A percentile compares a stretch with the other conserved stretches of the same genome.
Conservation (phyloP, 1,140 invertebrate species). For the Caenorhabditis remanei region DNA sequence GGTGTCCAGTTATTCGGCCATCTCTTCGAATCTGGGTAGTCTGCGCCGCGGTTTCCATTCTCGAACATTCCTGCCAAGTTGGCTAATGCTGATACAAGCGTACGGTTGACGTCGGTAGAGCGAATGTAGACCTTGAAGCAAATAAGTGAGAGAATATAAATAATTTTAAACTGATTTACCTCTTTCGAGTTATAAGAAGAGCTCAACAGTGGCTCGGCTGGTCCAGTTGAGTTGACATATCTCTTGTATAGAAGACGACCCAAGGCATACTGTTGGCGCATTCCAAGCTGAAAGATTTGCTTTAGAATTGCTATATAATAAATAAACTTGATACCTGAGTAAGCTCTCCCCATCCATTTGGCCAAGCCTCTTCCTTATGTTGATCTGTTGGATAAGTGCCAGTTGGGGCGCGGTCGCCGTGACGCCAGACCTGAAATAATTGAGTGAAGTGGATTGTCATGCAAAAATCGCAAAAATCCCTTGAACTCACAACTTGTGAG, state of each 20-base stretch:
- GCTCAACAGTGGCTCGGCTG: constrained; percentile 57
- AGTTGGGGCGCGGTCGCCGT: constrained; percentile 70
- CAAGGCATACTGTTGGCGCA: constrained; percentile 69
- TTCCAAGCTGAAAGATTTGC: constrained; percentile 71
- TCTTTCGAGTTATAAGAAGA: constrained; percentile 64
- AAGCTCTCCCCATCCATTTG: constrained; percentile 70
- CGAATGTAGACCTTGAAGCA: constrained; percentile 64
- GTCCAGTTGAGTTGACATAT: constrained; percentile 65
- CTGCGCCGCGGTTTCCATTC: constrained; percentile 58
- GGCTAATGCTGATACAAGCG: constrained; percentile 61
- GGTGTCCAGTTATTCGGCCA: constrained; percentile 69
- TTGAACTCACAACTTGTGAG: constrained; percentile 48
- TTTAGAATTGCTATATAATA: not conserved
- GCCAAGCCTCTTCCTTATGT: constrained; percentile 69
- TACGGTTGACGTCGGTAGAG: constrained; percentile 65
- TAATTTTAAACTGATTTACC: constrained; percentile 16
- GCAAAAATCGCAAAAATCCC: not conserved
- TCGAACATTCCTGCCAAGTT: constrained; percentile 69
- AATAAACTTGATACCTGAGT: constrained; percentile 59
- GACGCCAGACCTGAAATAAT: constrained; percentile 67
- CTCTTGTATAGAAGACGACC: constrained; percentile 63
- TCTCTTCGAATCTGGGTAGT: constrained; percentile 57
- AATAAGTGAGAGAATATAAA: not conserved
- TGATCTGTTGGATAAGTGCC: constrained; percentile 69
- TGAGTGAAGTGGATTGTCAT: not conserved